Percentiles rank a stretch among this genome's conserved stretches.
phyloP scores from a whole-genome alignment of 2,888 invertebrate species.

The Volucella inanis region DNA sequence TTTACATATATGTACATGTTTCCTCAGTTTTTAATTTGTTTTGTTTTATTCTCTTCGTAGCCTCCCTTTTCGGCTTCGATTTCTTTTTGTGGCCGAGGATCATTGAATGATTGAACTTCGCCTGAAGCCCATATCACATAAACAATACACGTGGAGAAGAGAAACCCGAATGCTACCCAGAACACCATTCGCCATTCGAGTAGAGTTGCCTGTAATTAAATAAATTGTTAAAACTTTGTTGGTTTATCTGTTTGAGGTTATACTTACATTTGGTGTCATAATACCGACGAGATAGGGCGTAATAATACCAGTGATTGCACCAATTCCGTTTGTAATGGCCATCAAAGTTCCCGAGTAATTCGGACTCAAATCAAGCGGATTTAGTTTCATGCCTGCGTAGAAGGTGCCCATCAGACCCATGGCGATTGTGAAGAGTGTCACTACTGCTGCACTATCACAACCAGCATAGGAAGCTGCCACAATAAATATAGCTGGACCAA shows the following conservation, averaged over 20 bases:
- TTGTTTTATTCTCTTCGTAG: slow-evolving; percentile 12
- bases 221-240: neutral
- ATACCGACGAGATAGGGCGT: slow-evolving; percentile 87
- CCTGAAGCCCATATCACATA: slow-evolving; percentile 89
- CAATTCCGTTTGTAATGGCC: slow-evolving; percentile 88
- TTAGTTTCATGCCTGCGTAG: slow-evolving; percentile 87
- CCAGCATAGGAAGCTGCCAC: slow-evolving; percentile 88
- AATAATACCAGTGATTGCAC: slow-evolving; percentile 87
- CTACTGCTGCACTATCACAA: slow-evolving; percentile 86
- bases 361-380: slow-evolving; percentile 86
- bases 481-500: slow-evolving; percentile 88
- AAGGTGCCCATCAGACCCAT: slow-evolving; percentile 89
- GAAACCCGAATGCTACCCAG: slow-evolving; percentile 90
- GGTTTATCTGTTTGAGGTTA: slow-evolving; percentile 56
- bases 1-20: neutral
- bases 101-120: slow-evolving; percentile 90
- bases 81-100: slow-evolving; percentile 79
- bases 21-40: neutral
- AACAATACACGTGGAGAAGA: slow-evolving; percentile 87
- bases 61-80: slow-evolving; percentile 64
- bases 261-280: slow-evolving; percentile 86
- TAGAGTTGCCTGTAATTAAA: slow-evolving; percentile 84
- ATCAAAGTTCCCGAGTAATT: slow-evolving; percentile 87
- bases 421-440: slow-evolving; percentile 86
- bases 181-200: slow-evolving; percentile 90